A percentile compares a stretch with the other conserved stretches of the same genome.
phyloP scores from a whole-genome alignment of 1,140 invertebrate genomes.

The Drosophila melanica region DNA sequence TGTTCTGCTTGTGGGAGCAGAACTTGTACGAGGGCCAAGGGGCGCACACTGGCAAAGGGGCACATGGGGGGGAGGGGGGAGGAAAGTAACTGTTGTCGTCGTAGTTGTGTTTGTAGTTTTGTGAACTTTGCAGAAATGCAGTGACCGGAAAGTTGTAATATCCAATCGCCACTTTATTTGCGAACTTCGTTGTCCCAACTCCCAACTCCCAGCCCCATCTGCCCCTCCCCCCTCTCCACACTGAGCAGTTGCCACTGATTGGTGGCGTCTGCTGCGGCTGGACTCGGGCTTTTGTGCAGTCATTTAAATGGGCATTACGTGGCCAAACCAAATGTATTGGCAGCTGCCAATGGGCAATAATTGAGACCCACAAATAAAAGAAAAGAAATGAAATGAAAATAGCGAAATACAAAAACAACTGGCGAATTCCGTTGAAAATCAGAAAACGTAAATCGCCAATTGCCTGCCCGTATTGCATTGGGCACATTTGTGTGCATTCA shows the following conservation, averaged over 20 bases:
- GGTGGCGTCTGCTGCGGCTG: slow-evolving; percentile 8
- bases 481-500: slow-evolving; percentile 19
- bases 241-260: background rate
- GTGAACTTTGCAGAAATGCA: slow-evolving; percentile 81
- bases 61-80: background rate
- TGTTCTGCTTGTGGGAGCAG: slow-evolving; percentile 79
- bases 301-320: slow-evolving; percentile 75
- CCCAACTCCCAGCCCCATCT: background rate
- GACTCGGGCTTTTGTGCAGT: slow-evolving; percentile 31
- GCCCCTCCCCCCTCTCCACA: background rate
- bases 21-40: slow-evolving; percentile 35
- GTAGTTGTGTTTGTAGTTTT: slow-evolving; percentile 60
- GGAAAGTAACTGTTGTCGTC: background rate
- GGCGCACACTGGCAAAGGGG: no score
- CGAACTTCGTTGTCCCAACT: slow-evolving; percentile 25
- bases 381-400: no score
- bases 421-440: slow-evolving; percentile 17
- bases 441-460: slow-evolving; percentile 38
- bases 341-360: slow-evolving; percentile 65
- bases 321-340: slow-evolving; percentile 64
- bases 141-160: slow-evolving; percentile 82
- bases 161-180: slow-evolving; percentile 81
- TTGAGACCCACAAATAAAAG: slow-evolving; percentile 38
- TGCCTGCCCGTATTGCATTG: background rate
- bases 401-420: no score